These are phyloP conservation scores for Neocrepidodera transversa DNA, from an alignment of 2,888 invertebrate species.

Conservation along the genomic window DNA sequence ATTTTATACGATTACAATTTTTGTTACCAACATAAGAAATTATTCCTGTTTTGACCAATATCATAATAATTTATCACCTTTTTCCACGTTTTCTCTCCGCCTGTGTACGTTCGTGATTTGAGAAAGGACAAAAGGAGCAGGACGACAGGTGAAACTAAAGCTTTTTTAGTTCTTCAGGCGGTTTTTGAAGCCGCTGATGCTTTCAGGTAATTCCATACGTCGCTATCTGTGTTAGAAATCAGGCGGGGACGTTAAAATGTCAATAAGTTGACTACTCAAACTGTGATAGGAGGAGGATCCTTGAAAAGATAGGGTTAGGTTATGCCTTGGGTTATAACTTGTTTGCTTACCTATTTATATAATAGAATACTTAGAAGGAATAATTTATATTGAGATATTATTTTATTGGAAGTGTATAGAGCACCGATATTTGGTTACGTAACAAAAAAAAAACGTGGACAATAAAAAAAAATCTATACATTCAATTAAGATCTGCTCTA, in stretches of 20 bases:
- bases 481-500: too few relatives aligned
- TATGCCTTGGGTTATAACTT: not conserved
- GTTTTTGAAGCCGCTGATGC: constrained; percentile 38
- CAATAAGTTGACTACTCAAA: constrained; percentile 56
- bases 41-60: too few relatives aligned
- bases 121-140: constrained; percentile 48
- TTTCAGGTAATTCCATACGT: constrained; percentile 58
- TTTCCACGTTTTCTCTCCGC: too few relatives aligned
- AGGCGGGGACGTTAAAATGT: constrained; percentile 57
- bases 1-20: too few relatives aligned
- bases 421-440: too few relatives aligned
- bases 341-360: not conserved
- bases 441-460: too few relatives aligned
- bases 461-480: too few relatives aligned
- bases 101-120: constrained; percentile 38
- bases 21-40: too few relatives aligned
- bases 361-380: not conserved
- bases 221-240: constrained; percentile 61
- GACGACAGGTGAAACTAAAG: constrained; percentile 58
- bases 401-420: too few relatives aligned
- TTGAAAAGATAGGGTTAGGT: constrained; percentile 19
- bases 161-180: constrained; percentile 49
- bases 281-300: constrained; percentile 37
- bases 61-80: too few relatives aligned
- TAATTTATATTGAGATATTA: not conserved